Conservation (phyloP, 2,888 invertebrate genomes). For the Leptarthrus brevirostris region DNA sequence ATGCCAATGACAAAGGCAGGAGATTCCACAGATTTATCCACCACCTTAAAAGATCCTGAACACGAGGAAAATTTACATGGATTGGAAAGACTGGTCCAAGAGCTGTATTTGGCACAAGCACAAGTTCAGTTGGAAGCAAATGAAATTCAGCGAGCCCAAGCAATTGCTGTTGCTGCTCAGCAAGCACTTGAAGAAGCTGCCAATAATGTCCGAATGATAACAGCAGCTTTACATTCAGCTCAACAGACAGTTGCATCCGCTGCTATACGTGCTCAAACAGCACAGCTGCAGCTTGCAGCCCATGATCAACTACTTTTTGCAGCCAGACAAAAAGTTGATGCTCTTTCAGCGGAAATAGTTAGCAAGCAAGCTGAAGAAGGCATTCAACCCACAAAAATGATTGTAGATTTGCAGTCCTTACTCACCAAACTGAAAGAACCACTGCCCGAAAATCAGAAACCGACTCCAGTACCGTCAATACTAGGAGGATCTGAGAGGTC, state of each 20-base stretch:
- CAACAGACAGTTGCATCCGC: slow-evolving; percentile 65
- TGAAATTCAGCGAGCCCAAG: slow-evolving; percentile 65
- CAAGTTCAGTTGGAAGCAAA: slow-evolving; percentile 66
- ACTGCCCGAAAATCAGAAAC: slow-evolving; percentile 58
- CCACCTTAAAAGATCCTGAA: not conserved
- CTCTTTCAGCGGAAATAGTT: slow-evolving; percentile 66
- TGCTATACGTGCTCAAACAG: slow-evolving; percentile 65
- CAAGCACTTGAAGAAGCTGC: slow-evolving; percentile 64
- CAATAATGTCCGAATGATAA: slow-evolving; percentile 64
- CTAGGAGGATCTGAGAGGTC: slow-evolving; percentile 40
- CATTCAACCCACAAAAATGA: slow-evolving; percentile 60
- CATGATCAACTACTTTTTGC: slow-evolving; percentile 67
- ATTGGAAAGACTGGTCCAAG: slow-evolving; percentile 62
- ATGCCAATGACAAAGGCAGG: not conserved
- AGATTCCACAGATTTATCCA: not conserved
- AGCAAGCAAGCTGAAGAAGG: slow-evolving; percentile 65
- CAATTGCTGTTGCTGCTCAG: slow-evolving; percentile 63
- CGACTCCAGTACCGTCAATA: slow-evolving; percentile 62
- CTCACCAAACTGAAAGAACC: slow-evolving; percentile 62
- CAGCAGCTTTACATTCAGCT: slow-evolving; percentile 63
- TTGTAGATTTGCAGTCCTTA: slow-evolving; percentile 60
- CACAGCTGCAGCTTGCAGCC: slow-evolving; percentile 66
- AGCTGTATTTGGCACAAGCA: slow-evolving; percentile 65
- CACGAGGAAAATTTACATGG: slow-evolving; percentile 30
- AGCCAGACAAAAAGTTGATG: slow-evolving; percentile 66